These are phyloP conservation scores for Lepisosteus oculatus DNA, from an alignment of 2,113 vertebrate genomes.

Conservation along the genomic window DNA sequence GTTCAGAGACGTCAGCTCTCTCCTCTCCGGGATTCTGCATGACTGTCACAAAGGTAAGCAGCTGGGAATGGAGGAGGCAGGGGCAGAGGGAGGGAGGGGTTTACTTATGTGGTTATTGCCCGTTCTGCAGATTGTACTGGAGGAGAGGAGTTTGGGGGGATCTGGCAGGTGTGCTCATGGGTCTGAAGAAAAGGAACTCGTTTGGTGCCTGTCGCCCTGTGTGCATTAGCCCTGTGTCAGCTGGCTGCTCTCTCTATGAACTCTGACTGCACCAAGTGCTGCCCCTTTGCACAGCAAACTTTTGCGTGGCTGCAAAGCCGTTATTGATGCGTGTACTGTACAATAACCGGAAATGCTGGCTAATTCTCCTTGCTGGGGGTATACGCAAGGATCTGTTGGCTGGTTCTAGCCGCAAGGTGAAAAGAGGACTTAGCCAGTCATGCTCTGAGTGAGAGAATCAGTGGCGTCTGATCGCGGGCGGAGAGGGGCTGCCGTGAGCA, in stretches of 20 bases:
- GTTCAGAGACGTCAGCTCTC: conserved; percentile 55
- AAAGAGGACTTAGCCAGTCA: no score
- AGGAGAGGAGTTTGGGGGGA: not conserved
- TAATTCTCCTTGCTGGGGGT: no score
- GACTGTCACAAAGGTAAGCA: conserved; percentile 90
- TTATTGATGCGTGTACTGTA: no score
- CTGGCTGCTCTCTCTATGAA: not conserved
- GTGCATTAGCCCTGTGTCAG: not conserved
- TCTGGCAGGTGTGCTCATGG: no score
- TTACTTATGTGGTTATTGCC: not conserved
- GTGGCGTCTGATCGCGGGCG: no score
- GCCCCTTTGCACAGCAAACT: not conserved
- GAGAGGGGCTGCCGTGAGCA: no score
- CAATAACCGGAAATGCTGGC: no score
- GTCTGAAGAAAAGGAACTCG: not conserved
- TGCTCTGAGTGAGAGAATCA: no score
- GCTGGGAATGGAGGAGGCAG: not conserved
- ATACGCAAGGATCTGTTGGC: no score
- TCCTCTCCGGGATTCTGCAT: conserved; percentile 76
- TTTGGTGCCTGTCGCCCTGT: not conserved
- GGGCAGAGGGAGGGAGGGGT: not conserved
- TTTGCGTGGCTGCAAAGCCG: not conserved
- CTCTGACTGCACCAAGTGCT: not conserved
- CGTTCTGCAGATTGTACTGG: conserved; percentile 6
- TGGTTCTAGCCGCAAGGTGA: no score